Evolutionary conservation across 2,797 vertebrate genomes (phyloP).

Genomic region (Catostomus latipinnis): DNA sequence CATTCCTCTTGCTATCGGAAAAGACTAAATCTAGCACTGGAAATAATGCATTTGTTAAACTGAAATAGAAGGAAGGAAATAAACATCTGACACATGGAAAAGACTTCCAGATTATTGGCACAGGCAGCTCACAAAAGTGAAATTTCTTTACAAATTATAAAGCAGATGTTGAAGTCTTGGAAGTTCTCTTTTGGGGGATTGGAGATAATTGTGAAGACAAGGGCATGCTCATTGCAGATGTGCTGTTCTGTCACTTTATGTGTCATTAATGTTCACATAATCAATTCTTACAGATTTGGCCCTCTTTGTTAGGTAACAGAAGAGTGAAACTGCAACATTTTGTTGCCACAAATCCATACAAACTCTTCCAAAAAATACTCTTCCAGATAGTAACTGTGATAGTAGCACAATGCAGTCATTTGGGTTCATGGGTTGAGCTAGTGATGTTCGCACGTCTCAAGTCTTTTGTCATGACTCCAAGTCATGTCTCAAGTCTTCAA

Average conservation of each 20-base stretch:
- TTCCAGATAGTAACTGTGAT: too few relatives aligned
- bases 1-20: too few relatives aligned
- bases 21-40: too few relatives aligned
- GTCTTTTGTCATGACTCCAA: too few relatives aligned
- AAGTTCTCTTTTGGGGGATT: constrained; percentile 5
- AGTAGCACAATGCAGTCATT: too few relatives aligned
- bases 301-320: background rate
- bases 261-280: constrained; percentile 12
- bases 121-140: constrained; percentile 46
- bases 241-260: constrained; percentile 6
- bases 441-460: too few relatives aligned
- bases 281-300: background rate
- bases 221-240: constrained; percentile 31
- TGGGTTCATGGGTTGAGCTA: background rate
- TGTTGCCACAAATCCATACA: background rate
- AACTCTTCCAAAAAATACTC: background rate
- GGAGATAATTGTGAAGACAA: constrained; percentile 8
- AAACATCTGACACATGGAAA: constrained; percentile 42
- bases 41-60: too few relatives aligned
- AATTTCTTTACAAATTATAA: constrained; percentile 49
- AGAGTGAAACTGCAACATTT: background rate
- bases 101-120: constrained; percentile 13
- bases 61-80: too few relatives aligned
- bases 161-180: constrained; percentile 52
- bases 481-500: too few relatives aligned